A percentile compares a stretch with the other conserved stretches of the same genome.
These are phyloP conservation scores for Amphipyra berbera DNA, from an alignment of 2,888 invertebrate species.

Conservation along the genomic window DNA sequence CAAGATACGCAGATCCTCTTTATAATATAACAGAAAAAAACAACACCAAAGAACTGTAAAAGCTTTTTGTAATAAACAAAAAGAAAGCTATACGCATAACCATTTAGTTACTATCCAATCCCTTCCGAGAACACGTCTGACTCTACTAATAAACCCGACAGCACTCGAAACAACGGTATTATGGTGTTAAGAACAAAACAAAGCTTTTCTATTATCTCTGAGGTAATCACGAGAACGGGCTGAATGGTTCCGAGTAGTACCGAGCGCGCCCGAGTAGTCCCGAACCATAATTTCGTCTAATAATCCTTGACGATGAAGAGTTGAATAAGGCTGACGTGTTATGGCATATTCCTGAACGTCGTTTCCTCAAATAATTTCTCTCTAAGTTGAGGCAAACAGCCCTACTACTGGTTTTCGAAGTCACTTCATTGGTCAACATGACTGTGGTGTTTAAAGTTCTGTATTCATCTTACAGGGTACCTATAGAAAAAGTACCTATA, in stretches of 20 bases:
- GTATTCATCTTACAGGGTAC: too few relatives aligned
- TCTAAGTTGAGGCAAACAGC: slow-evolving; percentile 56
- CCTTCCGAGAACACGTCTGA: slow-evolving; percentile 19
- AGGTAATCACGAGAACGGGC: slow-evolving; percentile 65
- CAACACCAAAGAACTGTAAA: slow-evolving; percentile 15
- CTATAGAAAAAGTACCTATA: too few relatives aligned
- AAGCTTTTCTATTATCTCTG: slow-evolving; percentile 69
- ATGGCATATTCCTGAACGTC: slow-evolving; percentile 73
- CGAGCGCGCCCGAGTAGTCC: too few relatives aligned
- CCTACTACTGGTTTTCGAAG: slow-evolving; percentile 59
- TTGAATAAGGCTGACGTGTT: slow-evolving; percentile 74
- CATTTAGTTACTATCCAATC: slow-evolving; percentile 26
- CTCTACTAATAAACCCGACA: slow-evolving; percentile 30
- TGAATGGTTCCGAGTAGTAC: slow-evolving; percentile 50
- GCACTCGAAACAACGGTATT: slow-evolving; percentile 47
- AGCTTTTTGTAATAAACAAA: slow-evolving; percentile 30
- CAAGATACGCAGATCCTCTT: background rate
- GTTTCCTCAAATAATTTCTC: slow-evolving; percentile 77
- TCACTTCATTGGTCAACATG: slow-evolving; percentile 3
- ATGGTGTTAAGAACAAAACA: slow-evolving; percentile 50
- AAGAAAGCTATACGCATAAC: slow-evolving; percentile 25
- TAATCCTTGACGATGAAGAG: slow-evolving; percentile 79
- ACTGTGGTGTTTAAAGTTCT: background rate
- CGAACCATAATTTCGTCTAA: slow-evolving; percentile 59
- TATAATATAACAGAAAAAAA: background rate